These are phyloP conservation scores for Gnathonemus echidnorhynchus DNA, from an alignment of 2,113 vertebrate species.

Conservation along the genomic window DNA sequence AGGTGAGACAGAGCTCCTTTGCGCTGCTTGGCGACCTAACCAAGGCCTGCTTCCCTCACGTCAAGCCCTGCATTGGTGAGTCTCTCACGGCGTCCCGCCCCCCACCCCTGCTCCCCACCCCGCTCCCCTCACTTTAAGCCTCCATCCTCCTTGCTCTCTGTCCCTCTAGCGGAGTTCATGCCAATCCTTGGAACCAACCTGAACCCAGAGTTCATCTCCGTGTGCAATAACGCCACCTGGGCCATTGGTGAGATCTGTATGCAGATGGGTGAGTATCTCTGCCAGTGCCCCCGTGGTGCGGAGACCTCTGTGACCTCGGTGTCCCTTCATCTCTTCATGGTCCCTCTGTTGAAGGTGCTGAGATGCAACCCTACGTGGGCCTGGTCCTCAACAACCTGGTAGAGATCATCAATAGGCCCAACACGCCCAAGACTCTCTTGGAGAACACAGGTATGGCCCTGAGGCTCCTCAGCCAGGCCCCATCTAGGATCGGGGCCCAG, in stretches of 20 bases:
- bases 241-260: slow-evolving; percentile 96
- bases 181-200: slow-evolving; percentile 93
- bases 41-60: slow-evolving; percentile 90
- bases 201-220: slow-evolving; percentile 92
- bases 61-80: slow-evolving; percentile 89
- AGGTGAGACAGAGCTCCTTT: slow-evolving; percentile 91
- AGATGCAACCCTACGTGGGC: slow-evolving; percentile 90
- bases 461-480: neutral
- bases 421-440: slow-evolving; percentile 89
- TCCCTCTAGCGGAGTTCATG: slow-evolving; percentile 82
- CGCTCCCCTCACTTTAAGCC: neutral
- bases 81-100: neutral
- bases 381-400: slow-evolving; percentile 87
- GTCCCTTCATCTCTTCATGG: neutral
- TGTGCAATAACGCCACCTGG: slow-evolving; percentile 95
- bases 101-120: too few relatives aligned
- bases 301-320: neutral
- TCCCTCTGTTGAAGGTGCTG: slow-evolving; percentile 63
- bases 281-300: neutral
- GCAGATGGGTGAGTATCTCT: slow-evolving; percentile 80
- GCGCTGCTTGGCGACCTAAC: slow-evolving; percentile 87
- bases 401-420: slow-evolving; percentile 91
- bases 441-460: slow-evolving; percentile 79
- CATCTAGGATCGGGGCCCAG: neutral
- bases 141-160: neutral